Evolutionary conservation across 2,888 invertebrate genomes (phyloP).

Genomic region (Globia sparganii): DNA sequence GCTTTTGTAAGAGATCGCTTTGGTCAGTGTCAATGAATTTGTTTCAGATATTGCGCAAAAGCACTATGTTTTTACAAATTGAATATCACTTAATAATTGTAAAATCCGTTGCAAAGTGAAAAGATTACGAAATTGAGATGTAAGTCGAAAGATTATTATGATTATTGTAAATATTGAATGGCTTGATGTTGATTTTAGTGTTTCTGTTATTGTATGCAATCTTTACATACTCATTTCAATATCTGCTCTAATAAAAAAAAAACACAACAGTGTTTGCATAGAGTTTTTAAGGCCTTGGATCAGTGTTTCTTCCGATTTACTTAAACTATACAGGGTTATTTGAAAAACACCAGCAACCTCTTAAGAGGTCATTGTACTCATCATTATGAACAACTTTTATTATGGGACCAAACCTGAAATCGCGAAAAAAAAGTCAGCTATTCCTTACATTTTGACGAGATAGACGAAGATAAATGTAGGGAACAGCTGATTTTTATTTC

Average conservation of each 20-base stretch:
- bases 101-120: slow-evolving; percentile 37
- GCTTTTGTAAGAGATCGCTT: slow-evolving; percentile 85
- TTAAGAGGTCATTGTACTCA: too few species aligned
- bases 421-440: too few species aligned
- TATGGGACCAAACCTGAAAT: too few species aligned
- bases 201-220: not conserved
- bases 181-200: slow-evolving; percentile 1
- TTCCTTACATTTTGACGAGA: too few species aligned
- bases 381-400: too few species aligned
- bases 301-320: not conserved
- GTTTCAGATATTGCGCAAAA: slow-evolving; percentile 82
- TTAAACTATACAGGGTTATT: too few species aligned
- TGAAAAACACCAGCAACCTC: too few species aligned
- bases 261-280: not conserved
- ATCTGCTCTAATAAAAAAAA: not conserved
- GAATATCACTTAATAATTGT: slow-evolving; percentile 65
- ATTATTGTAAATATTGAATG: slow-evolving; percentile 27
- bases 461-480: too few species aligned
- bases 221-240: not conserved
- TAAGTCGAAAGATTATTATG: slow-evolving; percentile 31
- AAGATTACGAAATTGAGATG: slow-evolving; percentile 37
- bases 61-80: slow-evolving; percentile 63
- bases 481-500: too few species aligned
- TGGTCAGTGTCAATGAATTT: slow-evolving; percentile 89
- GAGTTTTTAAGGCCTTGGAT: not conserved